Base-by-base conservation (phyloP, 2,113 vertebrate genomes). In the Elaphurus davidianus region DNA sequence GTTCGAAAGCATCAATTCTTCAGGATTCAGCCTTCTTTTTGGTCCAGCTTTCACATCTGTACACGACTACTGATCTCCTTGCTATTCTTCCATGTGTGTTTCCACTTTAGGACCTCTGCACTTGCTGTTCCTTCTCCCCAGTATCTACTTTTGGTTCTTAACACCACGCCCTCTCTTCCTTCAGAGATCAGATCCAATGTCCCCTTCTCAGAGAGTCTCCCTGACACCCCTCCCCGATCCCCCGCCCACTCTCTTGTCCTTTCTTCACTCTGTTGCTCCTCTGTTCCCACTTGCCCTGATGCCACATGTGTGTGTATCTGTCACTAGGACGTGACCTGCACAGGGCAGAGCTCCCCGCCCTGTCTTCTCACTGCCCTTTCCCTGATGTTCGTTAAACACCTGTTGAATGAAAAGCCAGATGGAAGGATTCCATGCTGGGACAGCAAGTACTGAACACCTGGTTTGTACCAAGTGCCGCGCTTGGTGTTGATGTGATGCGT, bases 1-100 rank as follows among this genome's bases (percentile, higher is more conserved):
- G 21, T 74, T 12, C 0, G 6, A 43, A 43, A 43, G 23, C 40
- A 43, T 43, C 71, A 27, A 0, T 76, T 43, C 71, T 14, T 76
- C 3, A 0, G 71, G 36, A 43, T 23, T 76, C 23, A 27, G 40
- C 23, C 71, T 76, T 43, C 71, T 76, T 27, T 7, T 7, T 43
- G 23, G 71, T 43, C 36, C 71, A 76, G 21, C 23, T 76, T 13
- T 76, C 71, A 43, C 71, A 14, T 76, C 40, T 27, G 23, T 76
- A 14, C 71, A 15, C 0, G 23, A 76, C 23, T 76, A 15, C 27
- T 4, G 40, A 36, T 36, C 90, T 43, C 6, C 87, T 82, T 71
- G 60, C 60, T 28, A 1, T 36, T 52, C 33, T 14, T 4, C 19
- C 21, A 0, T 0, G 9, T 28, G 10, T 23, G 1, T 43, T 57